Evolutionary conservation across 2,113 vertebrate species (phyloP), one percentile per base, ranked within the genome.

Genomic region (Pimephales promelas): DNA sequence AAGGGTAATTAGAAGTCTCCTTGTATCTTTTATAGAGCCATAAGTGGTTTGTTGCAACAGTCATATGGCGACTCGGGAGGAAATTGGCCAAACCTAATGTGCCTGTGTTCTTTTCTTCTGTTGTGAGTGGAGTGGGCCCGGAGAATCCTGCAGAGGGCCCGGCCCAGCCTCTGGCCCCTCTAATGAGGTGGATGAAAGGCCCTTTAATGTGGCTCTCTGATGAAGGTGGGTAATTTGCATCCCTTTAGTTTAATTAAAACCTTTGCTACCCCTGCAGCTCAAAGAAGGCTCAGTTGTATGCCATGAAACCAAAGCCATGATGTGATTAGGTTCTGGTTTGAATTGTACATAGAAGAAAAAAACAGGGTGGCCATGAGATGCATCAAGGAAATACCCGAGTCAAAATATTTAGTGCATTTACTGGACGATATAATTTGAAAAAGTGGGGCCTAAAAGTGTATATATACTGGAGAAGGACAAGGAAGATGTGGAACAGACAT

Each of bases 171-270:
- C 61, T 28, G 64, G 76, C n/a, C 79, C 73, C 81, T 88, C 73
- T 85, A 90, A 89, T 88, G 83, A 89, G 86, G 66, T 40, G 78
- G 85, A 89, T 88, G 75, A 87, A 89, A 88, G 82, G 79, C 18
- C 45, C 79, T 88, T 89, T 88, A 89, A 87, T 90, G 87, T 86
- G 88, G 88, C 36, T 68, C 16, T 36, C 28, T 57, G 62, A 83
- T 86, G 85, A 90, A 87, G 87, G 87, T 87, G 82, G 89, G 34
- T 84, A 68, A 87, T 91, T 87, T 88, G 87, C 88, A 88, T 89
- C 81, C 86, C 82, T 64, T 47, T 52, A 45, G 78, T 84, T 86
- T 87, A 89, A 90, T 90, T 90, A 88, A 89, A 91, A 83, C 84
- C 56, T 84, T 85, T 16, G 61, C 80, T 84, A 22, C 28, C 40